phyloP scores from a whole-genome alignment of 2,113 vertebrate species.

The Cervus canadensis region DNA sequence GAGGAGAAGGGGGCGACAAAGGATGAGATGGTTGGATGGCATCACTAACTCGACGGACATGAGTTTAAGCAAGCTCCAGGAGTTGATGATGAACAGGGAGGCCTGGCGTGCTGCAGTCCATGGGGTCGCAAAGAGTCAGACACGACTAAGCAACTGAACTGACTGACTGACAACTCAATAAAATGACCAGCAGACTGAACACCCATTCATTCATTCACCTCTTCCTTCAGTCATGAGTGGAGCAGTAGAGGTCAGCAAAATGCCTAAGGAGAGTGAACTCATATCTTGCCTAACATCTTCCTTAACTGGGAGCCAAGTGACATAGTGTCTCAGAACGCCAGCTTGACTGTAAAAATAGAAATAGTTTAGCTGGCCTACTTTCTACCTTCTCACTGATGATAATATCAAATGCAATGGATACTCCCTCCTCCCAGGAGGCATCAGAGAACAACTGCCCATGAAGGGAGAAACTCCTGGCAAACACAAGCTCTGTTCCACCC shows the following conservation, averaged over 20 bases:
- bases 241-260: not conserved
- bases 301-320: not conserved
- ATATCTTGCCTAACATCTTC: not conserved
- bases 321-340: not conserved
- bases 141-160: not conserved
- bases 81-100: not conserved
- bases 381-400: not conserved
- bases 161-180: not conserved
- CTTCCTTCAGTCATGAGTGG: not conserved
- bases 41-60: not conserved
- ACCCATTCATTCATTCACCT: not conserved
- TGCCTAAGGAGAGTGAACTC: not conserved
- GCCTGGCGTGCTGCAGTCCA: not conserved
- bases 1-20: rapidly evolving
- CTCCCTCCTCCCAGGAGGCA: not conserved
- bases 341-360: not conserved
- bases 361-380: slow-evolving; percentile 32
- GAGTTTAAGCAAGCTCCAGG: not conserved
- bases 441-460: not conserved
- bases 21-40: not conserved
- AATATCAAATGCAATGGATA: slow-evolving; percentile 33
- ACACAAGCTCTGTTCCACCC: slow-evolving; percentile 1
- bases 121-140: rapidly evolving
- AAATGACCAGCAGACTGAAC: not conserved
- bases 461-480: not conserved